A percentile compares a stretch with the other conserved stretches of the same genome.
Conservation (phyloP, 2,888 invertebrate genomes). For the Parnassius smintheus region DNA sequence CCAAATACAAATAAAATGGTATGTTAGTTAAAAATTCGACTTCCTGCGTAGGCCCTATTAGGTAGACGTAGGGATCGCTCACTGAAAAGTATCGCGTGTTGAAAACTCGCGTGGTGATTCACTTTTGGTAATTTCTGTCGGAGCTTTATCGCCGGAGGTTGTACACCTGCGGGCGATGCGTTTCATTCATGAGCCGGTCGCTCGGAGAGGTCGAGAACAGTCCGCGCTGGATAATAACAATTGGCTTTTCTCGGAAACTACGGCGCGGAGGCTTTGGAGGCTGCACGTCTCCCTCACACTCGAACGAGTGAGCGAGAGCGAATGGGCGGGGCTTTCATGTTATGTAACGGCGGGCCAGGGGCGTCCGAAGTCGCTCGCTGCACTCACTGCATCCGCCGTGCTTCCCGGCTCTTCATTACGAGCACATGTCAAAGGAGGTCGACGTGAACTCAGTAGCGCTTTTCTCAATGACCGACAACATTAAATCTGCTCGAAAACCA, state of each 20-base stretch:
- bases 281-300: constrained; percentile 61
- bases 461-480: constrained; percentile 13
- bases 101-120: constrained; percentile 67
- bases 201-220: constrained; percentile 64
- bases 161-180: constrained; percentile 70
- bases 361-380: constrained; percentile 48
- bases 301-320: constrained; percentile 58
- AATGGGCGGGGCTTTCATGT: constrained; percentile 71
- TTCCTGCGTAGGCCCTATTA: constrained; percentile 66
- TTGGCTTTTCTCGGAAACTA: constrained; percentile 77
- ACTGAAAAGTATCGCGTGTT: constrained; percentile 74
- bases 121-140: constrained; percentile 64
- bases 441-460: constrained; percentile 24
- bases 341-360: constrained; percentile 68
- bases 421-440: constrained; percentile 43
- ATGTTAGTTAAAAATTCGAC: constrained; percentile 48
- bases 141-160: constrained; percentile 64
- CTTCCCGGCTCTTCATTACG: constrained; percentile 67
- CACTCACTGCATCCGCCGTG: constrained; percentile 54
- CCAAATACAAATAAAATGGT: constrained; percentile 53
- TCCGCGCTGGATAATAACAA: constrained; percentile 74
- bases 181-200: constrained; percentile 73
- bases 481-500: constrained; percentile 19
- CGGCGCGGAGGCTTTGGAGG: constrained; percentile 72
- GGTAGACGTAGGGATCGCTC: constrained; percentile 39